Evolutionary conservation across 2,113 vertebrate species (phyloP).

Genomic region (Zapornia atra): DNA sequence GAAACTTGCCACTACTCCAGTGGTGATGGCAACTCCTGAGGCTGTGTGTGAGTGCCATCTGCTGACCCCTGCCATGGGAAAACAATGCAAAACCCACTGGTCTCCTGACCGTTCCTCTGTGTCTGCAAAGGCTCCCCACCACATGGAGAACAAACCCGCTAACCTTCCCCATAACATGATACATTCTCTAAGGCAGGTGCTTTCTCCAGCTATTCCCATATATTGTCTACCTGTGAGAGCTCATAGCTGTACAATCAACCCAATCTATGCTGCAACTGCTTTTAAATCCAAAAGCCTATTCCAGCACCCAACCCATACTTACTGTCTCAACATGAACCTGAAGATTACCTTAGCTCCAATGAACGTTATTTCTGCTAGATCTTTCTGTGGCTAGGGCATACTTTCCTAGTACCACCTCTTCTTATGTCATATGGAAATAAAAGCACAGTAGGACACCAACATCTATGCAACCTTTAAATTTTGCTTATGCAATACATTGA

Average conservation of each 20-base stretch:
- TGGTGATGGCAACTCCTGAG: conserved; percentile 2
- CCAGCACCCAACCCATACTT: background rate
- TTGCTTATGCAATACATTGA: background rate
- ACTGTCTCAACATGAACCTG: background rate
- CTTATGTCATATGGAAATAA: background rate
- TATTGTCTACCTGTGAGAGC: background rate
- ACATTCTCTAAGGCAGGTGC: background rate
- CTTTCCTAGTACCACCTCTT: background rate
- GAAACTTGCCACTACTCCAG: conserved; percentile 5
- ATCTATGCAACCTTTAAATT: background rate
- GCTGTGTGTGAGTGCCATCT: conserved; percentile 68
- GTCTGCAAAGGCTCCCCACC: background rate
- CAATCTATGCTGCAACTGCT: background rate
- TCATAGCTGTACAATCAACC: background rate
- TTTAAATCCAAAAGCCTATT: background rate
- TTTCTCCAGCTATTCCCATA: background rate
- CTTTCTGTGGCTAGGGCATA: background rate
- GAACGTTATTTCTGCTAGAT: background rate
- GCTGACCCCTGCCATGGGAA: conserved; percentile 50
- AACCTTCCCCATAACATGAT: background rate
- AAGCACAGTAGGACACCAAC: background rate
- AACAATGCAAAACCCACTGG: background rate
- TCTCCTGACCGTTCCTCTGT: background rate
- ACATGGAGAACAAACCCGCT: background rate
- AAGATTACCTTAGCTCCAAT: background rate